Evolutionary conservation across 2,797 vertebrate species (phyloP).

Genomic region (Oceanodroma leucorhoa): DNA sequence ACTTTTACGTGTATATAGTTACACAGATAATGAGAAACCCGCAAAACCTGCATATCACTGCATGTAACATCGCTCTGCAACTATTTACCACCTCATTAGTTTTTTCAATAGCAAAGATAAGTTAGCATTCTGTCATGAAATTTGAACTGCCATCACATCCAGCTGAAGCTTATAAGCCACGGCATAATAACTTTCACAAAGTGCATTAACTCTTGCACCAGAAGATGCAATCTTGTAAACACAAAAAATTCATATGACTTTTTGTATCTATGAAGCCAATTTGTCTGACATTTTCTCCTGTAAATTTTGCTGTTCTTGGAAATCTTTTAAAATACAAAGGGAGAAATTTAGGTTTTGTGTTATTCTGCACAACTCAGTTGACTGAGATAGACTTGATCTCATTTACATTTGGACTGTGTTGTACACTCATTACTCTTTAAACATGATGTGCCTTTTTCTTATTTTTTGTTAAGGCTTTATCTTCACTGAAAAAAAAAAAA

Average conservation of each 20-base stretch:
- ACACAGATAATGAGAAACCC: constrained; percentile 3
- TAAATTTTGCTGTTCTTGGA: neutral
- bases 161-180: neutral
- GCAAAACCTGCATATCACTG: neutral
- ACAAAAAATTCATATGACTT: neutral
- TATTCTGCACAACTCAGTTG: neutral
- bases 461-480: neutral
- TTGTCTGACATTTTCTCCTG: constrained; percentile 23
- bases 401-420: neutral
- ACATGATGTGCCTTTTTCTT: neutral
- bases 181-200: neutral
- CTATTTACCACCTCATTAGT: constrained; percentile 56
- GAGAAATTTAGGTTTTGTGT: neutral
- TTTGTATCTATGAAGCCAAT: neutral
- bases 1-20: neutral
- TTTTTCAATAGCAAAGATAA: constrained; percentile 48
- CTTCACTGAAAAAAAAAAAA: neutral
- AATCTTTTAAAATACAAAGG: neutral
- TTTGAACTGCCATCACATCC: constrained; percentile 4
- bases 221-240: neutral
- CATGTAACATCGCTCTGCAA: neutral
- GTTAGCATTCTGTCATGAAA: constrained; percentile 44
- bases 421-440: constrained; percentile 39
- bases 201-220: neutral
- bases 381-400: neutral